Base-by-base conservation (phyloP, 2,888 invertebrate species). In the Cybosia mesomella region DNA sequence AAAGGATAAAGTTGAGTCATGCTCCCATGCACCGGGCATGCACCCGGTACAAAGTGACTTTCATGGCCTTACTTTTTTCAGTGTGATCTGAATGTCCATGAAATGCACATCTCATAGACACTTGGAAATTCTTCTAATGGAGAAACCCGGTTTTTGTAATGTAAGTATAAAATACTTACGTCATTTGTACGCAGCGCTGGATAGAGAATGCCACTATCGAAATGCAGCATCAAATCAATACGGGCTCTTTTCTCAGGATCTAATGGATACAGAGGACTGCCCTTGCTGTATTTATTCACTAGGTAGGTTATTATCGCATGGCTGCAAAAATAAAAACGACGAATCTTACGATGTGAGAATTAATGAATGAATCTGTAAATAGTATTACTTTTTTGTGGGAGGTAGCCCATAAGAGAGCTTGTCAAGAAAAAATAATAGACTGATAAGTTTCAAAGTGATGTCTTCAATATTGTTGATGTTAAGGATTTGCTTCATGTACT, bases 231-330 rank as follows among this genome's bases (percentile, higher is more conserved):
- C 70, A 95, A 92, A 72, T 96, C 95, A 9, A 96, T 89, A 5
- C 89, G 69, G 2, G 95, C 95, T 63, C 95, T 84, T 59, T 84
- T 86, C 73, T 92, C 88, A 1, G 91, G 88, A 60, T 96, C 95
- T 32, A 83, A 89, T 0, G 96, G 96, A 77, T 95, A 96, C 1
- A 96, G 85, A 8, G 91, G 83, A 68, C 96, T 95, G 60, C 92
- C 90, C 55, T 93, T 91, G 10, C 92, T 95, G 76, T 96, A 96
- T 85, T 96, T 95, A 66, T 91, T 94, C 5, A 95, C 92, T 74
- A 97, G 87, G 86, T 96, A 96, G 1, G 92, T 85, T 66, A 90
- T 88, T 66, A 96, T 96, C 0, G 96, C 96, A 77, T 96, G 96
- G 62, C 96, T 96, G 87, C 94, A 18, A 61, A 57, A 5, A 55